Conservation (phyloP, 2,888 invertebrate genomes). For the Diarsia dahlii region DNA sequence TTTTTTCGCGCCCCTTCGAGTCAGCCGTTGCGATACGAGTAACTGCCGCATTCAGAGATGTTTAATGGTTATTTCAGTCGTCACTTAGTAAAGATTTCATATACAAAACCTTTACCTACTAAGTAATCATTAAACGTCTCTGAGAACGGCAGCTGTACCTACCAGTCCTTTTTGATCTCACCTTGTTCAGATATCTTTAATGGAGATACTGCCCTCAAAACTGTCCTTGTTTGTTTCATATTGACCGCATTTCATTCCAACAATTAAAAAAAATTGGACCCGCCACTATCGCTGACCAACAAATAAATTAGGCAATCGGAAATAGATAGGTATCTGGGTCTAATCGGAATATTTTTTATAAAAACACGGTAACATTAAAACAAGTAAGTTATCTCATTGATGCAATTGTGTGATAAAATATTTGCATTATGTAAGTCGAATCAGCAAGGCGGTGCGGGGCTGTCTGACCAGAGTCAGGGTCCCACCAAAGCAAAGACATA, state of each 20-base stretch:
- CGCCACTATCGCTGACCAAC: constrained; percentile 14
- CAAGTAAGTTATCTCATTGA: constrained; percentile 28
- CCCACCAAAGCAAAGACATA: no score
- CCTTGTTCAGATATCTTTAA: neutral
- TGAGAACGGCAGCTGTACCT: no score
- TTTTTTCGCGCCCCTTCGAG: neutral
- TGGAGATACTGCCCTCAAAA: neutral
- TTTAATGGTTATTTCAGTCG: no score
- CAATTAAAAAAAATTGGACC: neutral
- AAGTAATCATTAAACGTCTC: no score
- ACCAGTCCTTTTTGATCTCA: neutral
- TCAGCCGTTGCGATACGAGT: neutral
- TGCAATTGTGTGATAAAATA: constrained; percentile 36
- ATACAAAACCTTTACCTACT: no score
- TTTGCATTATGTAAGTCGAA: neutral
- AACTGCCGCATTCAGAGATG: no score
- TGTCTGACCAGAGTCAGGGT: neutral
- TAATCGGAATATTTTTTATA: constrained; percentile 10
- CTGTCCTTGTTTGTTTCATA: neutral
- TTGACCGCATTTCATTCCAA: neutral
- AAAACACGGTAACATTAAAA: constrained; percentile 45
- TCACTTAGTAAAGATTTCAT: no score
- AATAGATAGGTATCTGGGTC: constrained; percentile 7
- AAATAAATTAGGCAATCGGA: constrained; percentile 27
- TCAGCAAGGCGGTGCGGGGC: neutral